phyloP scores from a whole-genome alignment of 2,888 invertebrate genomes.

The Phortica magna region DNA sequence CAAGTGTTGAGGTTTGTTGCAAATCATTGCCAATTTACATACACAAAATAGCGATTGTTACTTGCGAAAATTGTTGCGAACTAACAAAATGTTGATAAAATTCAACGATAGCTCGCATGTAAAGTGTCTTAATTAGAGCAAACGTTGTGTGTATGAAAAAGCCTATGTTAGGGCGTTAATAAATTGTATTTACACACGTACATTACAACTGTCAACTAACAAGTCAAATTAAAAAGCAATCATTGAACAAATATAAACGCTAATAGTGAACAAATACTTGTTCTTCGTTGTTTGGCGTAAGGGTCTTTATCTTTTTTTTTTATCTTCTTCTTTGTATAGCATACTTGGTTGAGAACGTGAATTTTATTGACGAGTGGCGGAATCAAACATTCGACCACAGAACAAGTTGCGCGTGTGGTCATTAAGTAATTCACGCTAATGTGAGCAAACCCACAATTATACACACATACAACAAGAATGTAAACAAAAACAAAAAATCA shows the following conservation, averaged over 20 bases:
- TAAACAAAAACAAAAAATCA: neutral
- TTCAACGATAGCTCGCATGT: neutral
- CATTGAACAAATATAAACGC: conserved; percentile 15
- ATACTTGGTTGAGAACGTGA: no score
- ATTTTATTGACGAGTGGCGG: no score
- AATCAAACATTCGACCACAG: no score
- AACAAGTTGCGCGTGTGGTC: conserved; percentile 58
- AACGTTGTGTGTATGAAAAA: no score
- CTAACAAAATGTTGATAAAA: neutral
- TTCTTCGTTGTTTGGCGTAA: neutral
- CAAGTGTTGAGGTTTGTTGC: no score
- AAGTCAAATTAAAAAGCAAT: conserved; percentile 26
- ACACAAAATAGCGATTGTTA: no score
- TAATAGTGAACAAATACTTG: conserved; percentile 13
- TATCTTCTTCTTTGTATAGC: neutral
- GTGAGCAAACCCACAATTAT: conserved; percentile 28
- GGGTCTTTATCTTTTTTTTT: neutral
- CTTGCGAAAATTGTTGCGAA: neutral
- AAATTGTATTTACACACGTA: neutral
- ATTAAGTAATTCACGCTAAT: conserved; percentile 70
- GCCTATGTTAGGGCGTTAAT: neutral
- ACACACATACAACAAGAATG: neutral
- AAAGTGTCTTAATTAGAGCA: no score
- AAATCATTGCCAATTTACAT: no score
- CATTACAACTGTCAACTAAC: neutral